Conservation (phyloP, 2,888 invertebrate species). For the Lutraria lutraria region DNA sequence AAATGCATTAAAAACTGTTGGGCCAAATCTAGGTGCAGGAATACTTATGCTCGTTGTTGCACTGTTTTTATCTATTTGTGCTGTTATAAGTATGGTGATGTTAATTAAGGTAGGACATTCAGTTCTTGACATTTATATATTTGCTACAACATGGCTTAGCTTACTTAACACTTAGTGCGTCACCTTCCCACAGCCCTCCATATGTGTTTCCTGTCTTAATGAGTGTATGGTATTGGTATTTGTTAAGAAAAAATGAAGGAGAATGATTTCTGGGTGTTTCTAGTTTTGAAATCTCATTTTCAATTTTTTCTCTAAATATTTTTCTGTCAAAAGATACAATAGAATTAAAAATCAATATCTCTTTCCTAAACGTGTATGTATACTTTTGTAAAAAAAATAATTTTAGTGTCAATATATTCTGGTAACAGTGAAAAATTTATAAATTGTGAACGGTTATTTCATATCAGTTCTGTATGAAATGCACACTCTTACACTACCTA, state of each 20-base stretch:
- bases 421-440: too few species aligned
- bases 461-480: too few species aligned
- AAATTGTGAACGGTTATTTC: too few species aligned
- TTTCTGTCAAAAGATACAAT: too few species aligned
- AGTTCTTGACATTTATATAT: not conserved
- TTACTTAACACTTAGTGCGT: not conserved
- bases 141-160: not conserved
- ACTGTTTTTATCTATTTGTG: conserved; percentile 86
- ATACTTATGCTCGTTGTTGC: conserved; percentile 87
- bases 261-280: too few species aligned
- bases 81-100: conserved; percentile 86
- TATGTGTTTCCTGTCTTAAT: not conserved
- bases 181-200: not conserved
- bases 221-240: not conserved
- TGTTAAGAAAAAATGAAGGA: not conserved
- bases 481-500: too few species aligned
- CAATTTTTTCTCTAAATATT: too few species aligned
- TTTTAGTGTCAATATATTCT: too few species aligned
- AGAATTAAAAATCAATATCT: too few species aligned
- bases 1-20: conserved; percentile 81
- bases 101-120: conserved; percentile 86
- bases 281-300: too few species aligned
- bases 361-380: too few species aligned
- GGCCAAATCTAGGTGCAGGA: conserved; percentile 83
- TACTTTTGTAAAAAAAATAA: too few species aligned